A percentile compares a stretch with the other conserved stretches of the same genome.
phyloP scores from a whole-genome alignment of 1,140 invertebrate genomes.

The Bathynomus jamesi region DNA sequence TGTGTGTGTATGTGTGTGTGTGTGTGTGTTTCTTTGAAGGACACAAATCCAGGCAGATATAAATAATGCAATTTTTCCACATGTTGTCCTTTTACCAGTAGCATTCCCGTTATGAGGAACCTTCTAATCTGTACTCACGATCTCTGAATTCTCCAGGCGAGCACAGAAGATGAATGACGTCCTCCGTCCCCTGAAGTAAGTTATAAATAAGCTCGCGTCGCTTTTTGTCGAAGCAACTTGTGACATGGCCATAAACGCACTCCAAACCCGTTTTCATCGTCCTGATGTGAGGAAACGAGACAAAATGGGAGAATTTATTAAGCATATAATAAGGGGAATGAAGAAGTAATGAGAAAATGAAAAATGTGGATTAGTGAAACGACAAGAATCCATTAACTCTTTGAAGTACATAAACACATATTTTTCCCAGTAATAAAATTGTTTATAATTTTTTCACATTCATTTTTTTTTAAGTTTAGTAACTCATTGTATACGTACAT shows the following conservation, averaged over 20 bases:
- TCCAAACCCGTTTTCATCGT: conserved; percentile 26
- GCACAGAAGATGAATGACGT: conserved; percentile 26
- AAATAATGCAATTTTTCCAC: background rate
- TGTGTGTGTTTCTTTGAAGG: background rate
- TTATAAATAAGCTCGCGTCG: conserved; percentile 29
- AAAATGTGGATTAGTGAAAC: no score
- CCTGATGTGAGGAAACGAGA: conserved; percentile 7
- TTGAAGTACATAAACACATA: background rate
- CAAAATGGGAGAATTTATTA: background rate
- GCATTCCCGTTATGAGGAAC: no score
- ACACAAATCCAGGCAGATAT: no score
- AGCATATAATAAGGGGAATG: background rate
- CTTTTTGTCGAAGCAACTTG: conserved; percentile 17
- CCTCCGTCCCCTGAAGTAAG: conserved; percentile 26
- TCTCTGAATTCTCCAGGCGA: conserved; percentile 23
- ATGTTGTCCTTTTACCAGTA: no score
- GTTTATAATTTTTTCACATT: no score
- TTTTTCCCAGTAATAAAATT: no score
- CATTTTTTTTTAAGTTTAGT: no score
- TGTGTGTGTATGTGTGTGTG: conserved; percentile 1
- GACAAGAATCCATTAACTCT: background rate
- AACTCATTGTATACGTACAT: no score
- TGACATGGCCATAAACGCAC: conserved; percentile 28
- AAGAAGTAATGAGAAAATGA: no score
- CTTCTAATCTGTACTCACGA: conserved; percentile 7